Conservation (phyloP, 2,113 vertebrate genomes). For the Brevimyrus niger region DNA sequence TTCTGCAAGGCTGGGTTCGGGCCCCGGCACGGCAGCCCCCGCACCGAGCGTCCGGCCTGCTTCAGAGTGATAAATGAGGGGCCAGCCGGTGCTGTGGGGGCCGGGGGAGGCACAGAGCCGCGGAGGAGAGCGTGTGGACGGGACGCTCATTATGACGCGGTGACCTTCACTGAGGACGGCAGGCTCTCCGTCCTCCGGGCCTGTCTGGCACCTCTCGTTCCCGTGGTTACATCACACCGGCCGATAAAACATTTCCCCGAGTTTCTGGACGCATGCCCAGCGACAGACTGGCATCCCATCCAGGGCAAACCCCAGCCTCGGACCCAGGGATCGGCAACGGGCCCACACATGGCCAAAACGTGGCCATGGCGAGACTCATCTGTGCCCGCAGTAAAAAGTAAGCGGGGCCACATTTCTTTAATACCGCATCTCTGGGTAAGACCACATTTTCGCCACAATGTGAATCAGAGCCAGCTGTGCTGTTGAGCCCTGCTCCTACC, state of each 20-base stretch:
- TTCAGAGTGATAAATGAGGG: conserved; percentile 84
- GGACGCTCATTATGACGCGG: background rate
- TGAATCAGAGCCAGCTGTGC: background rate
- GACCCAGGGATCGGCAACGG: background rate
- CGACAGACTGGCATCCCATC: background rate
- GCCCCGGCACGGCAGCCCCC: conserved; percentile 52
- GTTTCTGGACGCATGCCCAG: background rate
- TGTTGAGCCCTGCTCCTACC: background rate
- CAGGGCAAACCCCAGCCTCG: background rate
- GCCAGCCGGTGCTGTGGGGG: conserved; percentile 50
- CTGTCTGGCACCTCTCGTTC: background rate
- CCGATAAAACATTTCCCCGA: background rate
- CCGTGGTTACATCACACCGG: background rate
- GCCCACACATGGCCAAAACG: background rate
- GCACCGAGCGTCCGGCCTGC: conserved; percentile 64
- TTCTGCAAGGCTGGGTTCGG: conserved; percentile 60
- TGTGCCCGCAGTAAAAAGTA: background rate
- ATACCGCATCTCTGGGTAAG: background rate
- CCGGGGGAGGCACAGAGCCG: conserved; percentile 41
- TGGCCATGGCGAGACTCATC: background rate
- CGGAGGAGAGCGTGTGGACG: conserved; percentile 30
- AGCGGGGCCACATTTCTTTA: background rate
- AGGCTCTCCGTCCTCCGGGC: background rate
- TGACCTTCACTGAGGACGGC: background rate
- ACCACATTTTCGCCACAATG: background rate